Conservation (phyloP, 2,888 invertebrate species). For the Euclidia mi region DNA sequence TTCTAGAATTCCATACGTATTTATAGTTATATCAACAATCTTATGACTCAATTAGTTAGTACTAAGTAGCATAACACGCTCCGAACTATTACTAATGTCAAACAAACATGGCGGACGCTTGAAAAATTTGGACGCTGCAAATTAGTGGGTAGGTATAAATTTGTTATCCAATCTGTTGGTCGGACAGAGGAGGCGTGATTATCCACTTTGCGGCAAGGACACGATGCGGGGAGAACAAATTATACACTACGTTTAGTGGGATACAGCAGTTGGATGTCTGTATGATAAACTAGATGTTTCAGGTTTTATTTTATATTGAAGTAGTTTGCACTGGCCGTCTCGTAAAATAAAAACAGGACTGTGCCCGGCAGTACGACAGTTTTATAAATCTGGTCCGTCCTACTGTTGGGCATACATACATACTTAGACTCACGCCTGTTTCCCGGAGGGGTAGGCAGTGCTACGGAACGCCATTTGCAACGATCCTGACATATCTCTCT, state of each 20-base stretch:
- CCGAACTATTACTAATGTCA: slow-evolving; percentile 7
- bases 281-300: too few species aligned
- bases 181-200: slow-evolving; percentile 81
- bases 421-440: too few species aligned
- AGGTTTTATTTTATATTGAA: too few species aligned
- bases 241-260: slow-evolving; percentile 57
- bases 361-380: too few species aligned
- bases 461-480: too few species aligned
- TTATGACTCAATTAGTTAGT: slow-evolving; percentile 20
- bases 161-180: slow-evolving; percentile 80
- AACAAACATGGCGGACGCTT: slow-evolving; percentile 56
- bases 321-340: too few species aligned
- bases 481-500: too few species aligned
- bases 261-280: slow-evolving; percentile 8
- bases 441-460: too few species aligned
- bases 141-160: slow-evolving; percentile 78
- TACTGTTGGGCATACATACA: too few species aligned
- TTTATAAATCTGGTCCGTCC: too few species aligned
- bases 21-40: neutral
- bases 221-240: slow-evolving; percentile 61
- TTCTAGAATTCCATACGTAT: too few species aligned
- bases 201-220: slow-evolving; percentile 86
- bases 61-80: slow-evolving; percentile 19
- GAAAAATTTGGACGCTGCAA: slow-evolving; percentile 55
- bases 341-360: too few species aligned